phyloP scores from a whole-genome alignment of 2,888 invertebrate species.

The Dicroscelio sp. region DNA sequence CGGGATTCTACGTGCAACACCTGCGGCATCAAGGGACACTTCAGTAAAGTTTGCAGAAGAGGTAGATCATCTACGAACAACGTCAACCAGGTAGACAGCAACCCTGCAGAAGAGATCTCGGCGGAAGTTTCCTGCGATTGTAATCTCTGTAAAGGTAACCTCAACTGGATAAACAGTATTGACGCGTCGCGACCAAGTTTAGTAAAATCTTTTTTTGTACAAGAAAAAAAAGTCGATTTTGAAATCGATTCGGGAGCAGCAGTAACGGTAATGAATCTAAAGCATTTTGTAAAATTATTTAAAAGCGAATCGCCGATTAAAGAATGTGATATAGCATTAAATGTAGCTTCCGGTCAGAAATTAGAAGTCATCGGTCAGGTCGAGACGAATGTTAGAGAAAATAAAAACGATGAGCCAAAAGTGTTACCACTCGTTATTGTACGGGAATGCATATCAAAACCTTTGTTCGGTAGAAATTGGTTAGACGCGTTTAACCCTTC shows the following conservation, averaged over 20 bases:
- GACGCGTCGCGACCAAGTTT: background rate
- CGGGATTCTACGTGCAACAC: too few species aligned
- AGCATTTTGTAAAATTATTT: background rate
- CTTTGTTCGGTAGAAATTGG: constrained; percentile 69
- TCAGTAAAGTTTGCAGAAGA: too few species aligned
- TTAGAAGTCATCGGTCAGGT: background rate
- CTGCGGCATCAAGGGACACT: too few species aligned
- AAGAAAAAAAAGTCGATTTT: constrained; percentile 20
- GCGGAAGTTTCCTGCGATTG: background rate
- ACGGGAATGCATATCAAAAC: background rate
- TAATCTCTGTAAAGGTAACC: background rate
- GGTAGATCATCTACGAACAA: too few species aligned
- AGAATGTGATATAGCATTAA: background rate
- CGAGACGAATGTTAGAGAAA: background rate
- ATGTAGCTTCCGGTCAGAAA: constrained; percentile 19
- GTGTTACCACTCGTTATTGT: constrained; percentile 11
- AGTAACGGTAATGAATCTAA: constrained; percentile 23
- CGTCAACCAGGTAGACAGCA: too few species aligned
- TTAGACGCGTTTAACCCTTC: constrained; percentile 55
- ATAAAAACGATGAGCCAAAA: background rate
- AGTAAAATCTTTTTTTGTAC: constrained; percentile 10
- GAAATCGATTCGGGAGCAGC: constrained; percentile 38
- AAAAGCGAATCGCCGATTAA: background rate
- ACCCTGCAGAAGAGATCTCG: too few species aligned
- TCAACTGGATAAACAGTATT: background rate